These are phyloP conservation scores for Epinotia bilunana DNA, from an alignment of 2,888 invertebrate species.

Conservation along the genomic window DNA sequence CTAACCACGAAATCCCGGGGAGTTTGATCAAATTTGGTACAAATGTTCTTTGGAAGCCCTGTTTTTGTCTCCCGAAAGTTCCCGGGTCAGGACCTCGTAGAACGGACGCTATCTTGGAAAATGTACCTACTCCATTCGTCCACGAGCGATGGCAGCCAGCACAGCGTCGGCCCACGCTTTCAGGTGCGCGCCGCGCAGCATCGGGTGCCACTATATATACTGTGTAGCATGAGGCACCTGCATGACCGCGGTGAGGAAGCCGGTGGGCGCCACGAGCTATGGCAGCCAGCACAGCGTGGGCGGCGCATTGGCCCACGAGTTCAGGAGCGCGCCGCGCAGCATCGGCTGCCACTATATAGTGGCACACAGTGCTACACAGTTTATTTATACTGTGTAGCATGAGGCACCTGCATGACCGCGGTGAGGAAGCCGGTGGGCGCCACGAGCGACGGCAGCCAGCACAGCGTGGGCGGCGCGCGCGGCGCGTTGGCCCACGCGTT, in stretches of 20 bases:
- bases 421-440: conserved; percentile 96
- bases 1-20: no score
- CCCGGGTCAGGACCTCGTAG: no score
- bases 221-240: conserved; percentile 88
- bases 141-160: no score
- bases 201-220: no score
- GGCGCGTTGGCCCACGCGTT: conserved; percentile 90
- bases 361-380: no score
- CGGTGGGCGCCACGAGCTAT: conserved; percentile 94
- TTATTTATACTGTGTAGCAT: neutral
- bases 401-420: conserved; percentile 90
- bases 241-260: conserved; percentile 94
- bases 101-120: no score
- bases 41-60: no score
- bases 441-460: conserved; percentile 95
- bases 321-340: conserved; percentile 89
- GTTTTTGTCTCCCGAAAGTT: no score
- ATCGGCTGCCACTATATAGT: conserved; percentile 88
- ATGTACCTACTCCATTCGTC: no score
- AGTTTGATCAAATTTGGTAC: no score
- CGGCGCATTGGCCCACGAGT: conserved; percentile 90
- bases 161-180: conserved; percentile 86
- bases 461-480: conserved; percentile 89
- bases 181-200: no score
- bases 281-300: conserved; percentile 94